phyloP scores from a whole-genome alignment of 2,113 vertebrate genomes.

The Macquaria ambigua region DNA sequence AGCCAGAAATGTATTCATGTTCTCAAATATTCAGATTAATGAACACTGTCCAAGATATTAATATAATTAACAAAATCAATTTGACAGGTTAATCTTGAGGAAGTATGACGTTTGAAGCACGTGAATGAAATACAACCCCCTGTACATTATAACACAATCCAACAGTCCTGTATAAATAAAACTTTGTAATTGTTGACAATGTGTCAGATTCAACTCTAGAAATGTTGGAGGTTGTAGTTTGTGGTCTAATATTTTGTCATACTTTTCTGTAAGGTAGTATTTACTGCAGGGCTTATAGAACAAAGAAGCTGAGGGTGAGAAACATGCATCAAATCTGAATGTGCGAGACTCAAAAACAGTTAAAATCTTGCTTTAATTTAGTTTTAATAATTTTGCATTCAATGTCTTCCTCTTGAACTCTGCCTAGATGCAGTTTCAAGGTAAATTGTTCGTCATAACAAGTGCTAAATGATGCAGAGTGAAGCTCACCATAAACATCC shows the following conservation, averaged over 20 bases:
- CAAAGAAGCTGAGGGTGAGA: not conserved
- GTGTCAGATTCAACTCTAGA: too few species aligned
- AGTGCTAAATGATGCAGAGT: not conserved
- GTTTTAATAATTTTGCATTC: not conserved
- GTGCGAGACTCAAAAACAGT: not conserved
- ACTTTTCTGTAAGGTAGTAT: not conserved
- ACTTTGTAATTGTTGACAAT: not conserved
- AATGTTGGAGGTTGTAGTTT: too few species aligned
- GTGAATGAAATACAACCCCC: not conserved
- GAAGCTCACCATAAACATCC: not conserved
- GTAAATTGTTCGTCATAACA: not conserved
- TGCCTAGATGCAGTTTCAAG: not conserved
- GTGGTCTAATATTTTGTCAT: too few species aligned
- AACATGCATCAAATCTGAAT: not conserved
- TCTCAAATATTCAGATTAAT: not conserved
- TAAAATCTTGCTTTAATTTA: not conserved
- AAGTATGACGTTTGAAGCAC: not conserved
- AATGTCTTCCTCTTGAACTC: not conserved
- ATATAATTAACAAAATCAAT: too few species aligned
- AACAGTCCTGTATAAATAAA: not conserved
- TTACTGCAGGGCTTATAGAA: too few species aligned
- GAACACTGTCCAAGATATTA: not conserved
- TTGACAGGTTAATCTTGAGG: not conserved
- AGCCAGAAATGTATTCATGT: not conserved
- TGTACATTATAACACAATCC: not conserved